Conservation (phyloP, 2,888 invertebrate species). For the Lottia scabra region DNA sequence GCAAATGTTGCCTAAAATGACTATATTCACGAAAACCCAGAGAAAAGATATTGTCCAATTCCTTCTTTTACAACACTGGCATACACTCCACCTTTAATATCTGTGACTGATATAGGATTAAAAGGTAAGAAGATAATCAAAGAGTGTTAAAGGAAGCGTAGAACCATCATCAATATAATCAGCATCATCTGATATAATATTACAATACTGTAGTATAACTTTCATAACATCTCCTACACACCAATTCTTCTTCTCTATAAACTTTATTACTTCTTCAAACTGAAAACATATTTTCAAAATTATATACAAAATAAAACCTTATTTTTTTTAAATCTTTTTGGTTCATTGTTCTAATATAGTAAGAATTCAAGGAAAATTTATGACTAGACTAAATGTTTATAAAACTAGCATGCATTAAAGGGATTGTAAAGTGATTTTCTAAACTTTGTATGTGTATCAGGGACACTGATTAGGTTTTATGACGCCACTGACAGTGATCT, state of each 20-base stretch:
- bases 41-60: too few species aligned
- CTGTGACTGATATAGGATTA: neutral
- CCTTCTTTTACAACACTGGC: too few species aligned
- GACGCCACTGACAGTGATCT: too few species aligned
- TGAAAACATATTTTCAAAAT: slow-evolving; percentile 23
- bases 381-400: too few species aligned
- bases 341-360: neutral
- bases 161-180: neutral
- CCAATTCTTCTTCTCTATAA: slow-evolving; percentile 44
- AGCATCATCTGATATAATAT: slow-evolving; percentile 25
- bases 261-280: slow-evolving; percentile 48
- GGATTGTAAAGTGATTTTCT: too few species aligned
- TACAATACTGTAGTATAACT: slow-evolving; percentile 50
- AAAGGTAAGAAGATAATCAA: neutral
- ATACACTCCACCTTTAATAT: too few species aligned
- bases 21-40: too few species aligned
- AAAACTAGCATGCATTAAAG: too few species aligned
- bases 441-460: too few species aligned
- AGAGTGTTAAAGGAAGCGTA: neutral
- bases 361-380: too few species aligned
- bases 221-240: slow-evolving; percentile 53
- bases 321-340: neutral
- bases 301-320: neutral
- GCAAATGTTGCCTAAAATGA: too few species aligned
- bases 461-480: too few species aligned